phyloP scores from a whole-genome alignment of 2,888 invertebrate genomes.

The Azorinus chamasolen region DNA sequence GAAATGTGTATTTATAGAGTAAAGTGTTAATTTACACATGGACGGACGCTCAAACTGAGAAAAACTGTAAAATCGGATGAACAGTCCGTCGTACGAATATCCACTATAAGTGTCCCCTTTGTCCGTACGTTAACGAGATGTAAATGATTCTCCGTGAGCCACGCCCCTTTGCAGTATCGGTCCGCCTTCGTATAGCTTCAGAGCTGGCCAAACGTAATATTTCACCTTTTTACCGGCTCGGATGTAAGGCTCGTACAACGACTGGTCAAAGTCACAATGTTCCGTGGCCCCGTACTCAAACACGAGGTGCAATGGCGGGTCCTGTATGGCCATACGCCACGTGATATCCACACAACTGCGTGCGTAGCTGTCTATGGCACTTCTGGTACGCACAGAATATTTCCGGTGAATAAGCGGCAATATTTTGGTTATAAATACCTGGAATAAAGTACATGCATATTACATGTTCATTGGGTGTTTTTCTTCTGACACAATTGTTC shows the following conservation, averaged over 20 bases:
- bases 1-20: too few species aligned
- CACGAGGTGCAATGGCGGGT: conserved; percentile 43
- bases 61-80: too few species aligned
- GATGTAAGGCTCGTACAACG: conserved; percentile 31
- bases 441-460: conserved; percentile 6
- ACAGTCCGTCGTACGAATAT: too few species aligned
- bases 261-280: conserved; percentile 27
- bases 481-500: too few species aligned
- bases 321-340: conserved; percentile 51
- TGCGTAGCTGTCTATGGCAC: conserved; percentile 25
- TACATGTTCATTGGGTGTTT: too few species aligned
- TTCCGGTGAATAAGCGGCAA: conserved; percentile 38
- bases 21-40: too few species aligned
- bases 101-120: too few species aligned
- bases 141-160: conserved; percentile 29
- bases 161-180: conserved; percentile 37
- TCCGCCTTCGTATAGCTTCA: conserved; percentile 39
- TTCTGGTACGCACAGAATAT: conserved; percentile 17
- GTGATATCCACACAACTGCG: conserved; percentile 43
- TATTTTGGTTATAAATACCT: conserved; percentile 33
- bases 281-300: conserved; percentile 1
- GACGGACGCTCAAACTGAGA: too few species aligned
- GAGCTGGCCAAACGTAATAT: conserved; percentile 47
- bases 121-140: too few species aligned
- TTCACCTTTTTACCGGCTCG: conserved; percentile 31